phyloP scores from a whole-genome alignment of 2,888 invertebrate species.

The Campoletis raptor region DNA sequence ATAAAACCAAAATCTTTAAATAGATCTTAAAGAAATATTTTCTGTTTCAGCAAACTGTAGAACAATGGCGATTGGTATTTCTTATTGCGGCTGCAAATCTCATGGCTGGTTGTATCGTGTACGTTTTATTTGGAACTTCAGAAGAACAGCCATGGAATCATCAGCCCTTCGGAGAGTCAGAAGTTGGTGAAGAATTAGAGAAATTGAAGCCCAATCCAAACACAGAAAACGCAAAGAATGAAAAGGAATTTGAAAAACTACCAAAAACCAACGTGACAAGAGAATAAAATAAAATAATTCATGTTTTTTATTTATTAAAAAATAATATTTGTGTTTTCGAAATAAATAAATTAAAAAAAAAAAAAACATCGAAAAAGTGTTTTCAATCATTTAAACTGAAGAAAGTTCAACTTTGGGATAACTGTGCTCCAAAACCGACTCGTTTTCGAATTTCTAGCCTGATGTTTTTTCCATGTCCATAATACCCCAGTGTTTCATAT shows the following conservation, averaged over 20 bases:
- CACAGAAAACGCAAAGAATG: background rate
- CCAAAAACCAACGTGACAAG: slow-evolving; percentile 12
- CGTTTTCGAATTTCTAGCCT: background rate
- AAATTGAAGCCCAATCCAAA: slow-evolving; percentile 58
- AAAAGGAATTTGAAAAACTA: slow-evolving; percentile 49
- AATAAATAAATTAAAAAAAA: no score
- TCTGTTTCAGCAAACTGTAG: slow-evolving; percentile 81
- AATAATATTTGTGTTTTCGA: background rate
- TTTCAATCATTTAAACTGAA: no score
- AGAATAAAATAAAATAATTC: slow-evolving; percentile 21
- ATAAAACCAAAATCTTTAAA: no score
- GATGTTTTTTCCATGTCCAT: background rate
- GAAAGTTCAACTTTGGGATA: no score
- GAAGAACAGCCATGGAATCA: slow-evolving; percentile 82
- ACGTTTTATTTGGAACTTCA: slow-evolving; percentile 79
- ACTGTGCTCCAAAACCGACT: background rate
- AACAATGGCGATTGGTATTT: slow-evolving; percentile 81
- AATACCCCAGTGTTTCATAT: background rate
- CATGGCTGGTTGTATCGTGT: slow-evolving; percentile 74
- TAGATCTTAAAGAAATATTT: background rate
- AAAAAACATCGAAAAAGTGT: background rate
- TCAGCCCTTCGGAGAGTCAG: slow-evolving; percentile 19
- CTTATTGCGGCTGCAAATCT: slow-evolving; percentile 80
- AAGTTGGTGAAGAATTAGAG: slow-evolving; percentile 74
- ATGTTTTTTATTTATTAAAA: background rate